Base-by-base conservation (phyloP, 2,888 invertebrate species). In the Acholoe squamosa region DNA sequence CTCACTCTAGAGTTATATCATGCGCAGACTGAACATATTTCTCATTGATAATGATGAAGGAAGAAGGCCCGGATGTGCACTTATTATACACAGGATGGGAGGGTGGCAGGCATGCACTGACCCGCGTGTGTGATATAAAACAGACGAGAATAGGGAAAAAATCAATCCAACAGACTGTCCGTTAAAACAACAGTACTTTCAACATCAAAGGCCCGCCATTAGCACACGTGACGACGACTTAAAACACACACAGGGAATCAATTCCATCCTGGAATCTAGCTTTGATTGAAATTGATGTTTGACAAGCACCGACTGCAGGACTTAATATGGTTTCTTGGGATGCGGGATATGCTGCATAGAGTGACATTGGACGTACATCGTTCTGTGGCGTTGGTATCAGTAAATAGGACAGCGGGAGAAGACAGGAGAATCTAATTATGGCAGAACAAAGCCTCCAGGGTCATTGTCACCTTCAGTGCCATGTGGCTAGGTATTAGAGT, bases 211-310 rank as follows among this genome's bases (percentile, higher is more conserved):
- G 54, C 16, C 16, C 7, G 52, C 86, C 86, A 86, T 56, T 86
- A 54, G 56, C 33, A 12, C 86, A n/a, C 28, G 86, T 31, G 28
- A 86, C 52, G 33, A 28, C 25, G 86, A 52, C 80, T 34, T 19
- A 86, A 86, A 86, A 86, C 43, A 52, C 14, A 25, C 33, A 14
- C 14, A 52, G 22, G 86, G 84, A 84, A 86, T 86, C 86, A 52
- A 86, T 86, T 28, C 25, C 54, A 86, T 86, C 56, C 86, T 86
- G 86, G 86, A 86, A 54, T 52, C 86, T 54, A 86, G 56, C 86
- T 28, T 52, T 86, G 86, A 86, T 86, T 86, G 86, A 54, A 86
- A 86, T 86, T 86, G 86, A 56, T 86, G 56, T 86, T 86, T 86
- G 54, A 86, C 54, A 86, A 86, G 86, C 28, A 54, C 28, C 25